Evolutionary conservation across 2,113 vertebrate genomes (phyloP), one percentile per base, ranked within the genome.

Genomic region (Lanius ludovicianus): DNA sequence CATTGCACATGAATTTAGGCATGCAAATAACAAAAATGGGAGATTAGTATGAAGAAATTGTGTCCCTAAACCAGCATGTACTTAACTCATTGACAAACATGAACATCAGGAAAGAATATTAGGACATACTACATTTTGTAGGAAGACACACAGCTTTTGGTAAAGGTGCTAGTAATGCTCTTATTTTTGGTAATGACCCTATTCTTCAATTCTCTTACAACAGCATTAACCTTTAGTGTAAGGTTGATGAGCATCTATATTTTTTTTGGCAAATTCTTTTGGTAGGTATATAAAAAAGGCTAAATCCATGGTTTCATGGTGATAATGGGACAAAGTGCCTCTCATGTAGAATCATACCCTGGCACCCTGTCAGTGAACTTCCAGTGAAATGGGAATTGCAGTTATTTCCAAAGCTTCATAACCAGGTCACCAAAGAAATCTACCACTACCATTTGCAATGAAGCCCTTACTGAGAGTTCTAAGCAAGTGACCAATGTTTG

Each of bases 21-120:
- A 89, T 90, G 75, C 47, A 95, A 95, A 92, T 92, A 22, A 76
- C 55, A 93, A 91, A 95, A 96, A 88, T n/a, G 30, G n/a, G 47
- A 90, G 56, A 84, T 79, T 87, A 93, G 22, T 56, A 42, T 69
- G 41, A 62, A 84, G 79, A 80, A 97, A 89, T 86, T 53, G 2
- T 87, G 73, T 84, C 70, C 68, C 53, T 91, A 91, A 94, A 91
- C 92, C 76, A 93, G 27, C 70, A 85, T 28, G 22, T 96, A 50
- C 42, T 89, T 96, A 91, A 94, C 15, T 93, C 57, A 30, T 56
- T 20, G 52, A 69, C 64, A 80, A 96, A 96, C 57, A 90, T 33
- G 39, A 95, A 31, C 59, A 67, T 74, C 33, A 42, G 73, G 47
- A 92, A 93, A 91, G 44, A 69, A 59, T 78, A 91, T 91, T 87